Percentiles rank a stretch among this genome's conserved stretches.
These are phyloP conservation scores for Lutjanus argentimaculatus DNA, from an alignment of 2,797 vertebrate genomes.

Conservation along the genomic window DNA sequence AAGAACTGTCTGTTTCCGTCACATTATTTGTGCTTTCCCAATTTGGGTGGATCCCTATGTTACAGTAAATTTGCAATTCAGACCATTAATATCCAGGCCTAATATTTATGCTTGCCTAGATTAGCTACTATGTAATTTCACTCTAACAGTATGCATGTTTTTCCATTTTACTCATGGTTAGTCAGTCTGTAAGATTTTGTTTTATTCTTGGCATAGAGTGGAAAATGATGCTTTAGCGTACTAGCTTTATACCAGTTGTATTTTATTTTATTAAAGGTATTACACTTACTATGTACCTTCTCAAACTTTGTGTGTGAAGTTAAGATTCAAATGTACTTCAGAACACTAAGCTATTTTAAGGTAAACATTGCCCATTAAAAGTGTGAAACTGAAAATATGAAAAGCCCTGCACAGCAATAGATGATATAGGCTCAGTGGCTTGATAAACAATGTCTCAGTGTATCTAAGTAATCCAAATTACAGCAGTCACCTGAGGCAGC, in stretches of 20 bases:
- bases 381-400: conserved; percentile 8
- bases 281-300: too few relatives aligned
- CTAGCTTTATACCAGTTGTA: too few relatives aligned
- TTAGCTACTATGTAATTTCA: conserved; percentile 13
- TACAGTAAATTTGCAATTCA: not conserved
- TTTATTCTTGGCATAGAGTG: not conserved
- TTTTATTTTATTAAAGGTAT: too few relatives aligned
- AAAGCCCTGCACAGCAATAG: not conserved
- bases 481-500: conserved; percentile 1
- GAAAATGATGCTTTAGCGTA: not conserved
- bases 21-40: too few relatives aligned
- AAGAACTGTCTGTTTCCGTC: too few relatives aligned
- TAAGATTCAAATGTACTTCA: not conserved
- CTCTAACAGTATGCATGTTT: conserved; percentile 18
- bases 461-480: conserved; percentile 2
- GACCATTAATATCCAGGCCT: not conserved
- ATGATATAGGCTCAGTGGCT: not conserved
- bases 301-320: not conserved
- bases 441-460: conserved; percentile 15
- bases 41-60: too few relatives aligned
- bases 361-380: not conserved
- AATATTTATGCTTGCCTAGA: not conserved
- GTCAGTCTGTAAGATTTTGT: not conserved
- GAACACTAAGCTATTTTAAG: not conserved
- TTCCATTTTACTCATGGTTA: not conserved